Evolutionary conservation across 2,113 vertebrate species (phyloP).

Genomic region (Lepidothrix coronata): DNA sequence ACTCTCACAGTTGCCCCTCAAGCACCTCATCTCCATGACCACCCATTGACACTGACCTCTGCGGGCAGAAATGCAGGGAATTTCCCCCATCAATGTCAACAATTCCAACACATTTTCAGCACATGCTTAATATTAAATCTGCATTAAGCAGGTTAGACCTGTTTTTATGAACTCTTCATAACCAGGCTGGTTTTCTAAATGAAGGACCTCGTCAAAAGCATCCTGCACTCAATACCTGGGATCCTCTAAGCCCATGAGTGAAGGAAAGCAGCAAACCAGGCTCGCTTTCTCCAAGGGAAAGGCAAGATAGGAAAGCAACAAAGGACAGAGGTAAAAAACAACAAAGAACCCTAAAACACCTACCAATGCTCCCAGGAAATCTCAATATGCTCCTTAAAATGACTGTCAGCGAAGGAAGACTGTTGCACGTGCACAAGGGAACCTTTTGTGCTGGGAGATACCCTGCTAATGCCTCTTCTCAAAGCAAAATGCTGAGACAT

Average conservation of each 20-base stretch:
- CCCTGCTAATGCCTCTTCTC: neutral
- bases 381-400: neutral
- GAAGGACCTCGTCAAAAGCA: neutral
- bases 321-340: neutral
- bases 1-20: neutral
- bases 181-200: neutral
- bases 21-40: neutral
- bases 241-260: neutral
- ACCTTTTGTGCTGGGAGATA: neutral
- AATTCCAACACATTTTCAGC: neutral
- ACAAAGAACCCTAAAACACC: neutral
- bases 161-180: neutral
- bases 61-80: accelerated
- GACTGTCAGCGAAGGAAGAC: neutral
- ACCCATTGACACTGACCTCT: neutral
- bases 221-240: neutral
- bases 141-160: neutral
- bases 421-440: accelerated
- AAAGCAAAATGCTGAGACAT: neutral
- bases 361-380: neutral
- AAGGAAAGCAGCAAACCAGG: neutral
- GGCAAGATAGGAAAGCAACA: neutral
- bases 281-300: neutral
- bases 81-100: neutral
- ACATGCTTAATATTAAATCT: neutral